Evolutionary conservation across 2,888 invertebrate species (phyloP).

Genomic region (Diarsia dahlii): DNA sequence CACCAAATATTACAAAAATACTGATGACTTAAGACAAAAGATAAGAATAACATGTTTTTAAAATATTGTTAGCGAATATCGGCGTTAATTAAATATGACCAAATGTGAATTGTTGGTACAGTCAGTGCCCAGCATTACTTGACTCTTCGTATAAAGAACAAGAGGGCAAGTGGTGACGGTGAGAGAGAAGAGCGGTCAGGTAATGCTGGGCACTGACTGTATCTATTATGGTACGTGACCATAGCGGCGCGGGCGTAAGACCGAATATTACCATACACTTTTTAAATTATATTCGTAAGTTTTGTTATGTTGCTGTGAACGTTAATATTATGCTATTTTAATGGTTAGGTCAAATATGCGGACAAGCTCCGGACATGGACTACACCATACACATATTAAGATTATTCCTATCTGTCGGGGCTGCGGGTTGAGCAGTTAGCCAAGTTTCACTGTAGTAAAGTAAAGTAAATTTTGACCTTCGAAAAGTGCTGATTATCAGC

Average conservation of each 20-base stretch:
- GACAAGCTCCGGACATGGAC: neutral
- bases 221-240: too few relatives aligned
- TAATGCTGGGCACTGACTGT: too few relatives aligned
- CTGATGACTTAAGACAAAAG: conserved; percentile 17
- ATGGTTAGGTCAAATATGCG: neutral
- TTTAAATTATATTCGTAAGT: neutral
- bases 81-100: conserved; percentile 31
- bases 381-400: too few relatives aligned
- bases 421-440: too few relatives aligned
- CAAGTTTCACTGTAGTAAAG: too few relatives aligned
- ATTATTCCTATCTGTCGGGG: too few relatives aligned
- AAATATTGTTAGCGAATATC: conserved; percentile 16
- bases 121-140: too few relatives aligned
- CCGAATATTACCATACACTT: neutral
- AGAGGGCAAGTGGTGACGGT: too few relatives aligned
- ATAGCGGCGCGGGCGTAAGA: conserved; percentile 39
- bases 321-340: neutral
- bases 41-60: conserved; percentile 29
- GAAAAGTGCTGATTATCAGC: too few relatives aligned
- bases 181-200: too few relatives aligned
- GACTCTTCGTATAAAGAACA: too few relatives aligned
- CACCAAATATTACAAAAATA: conserved; percentile 37
- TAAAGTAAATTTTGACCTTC: too few relatives aligned
- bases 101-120: conserved; percentile 1
- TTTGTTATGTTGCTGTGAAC: neutral